A percentile compares a stretch with the other conserved stretches of the same genome.
phyloP scores from a whole-genome alignment of 1,140 invertebrate species.

The Ptiloglossa arizonensis region DNA sequence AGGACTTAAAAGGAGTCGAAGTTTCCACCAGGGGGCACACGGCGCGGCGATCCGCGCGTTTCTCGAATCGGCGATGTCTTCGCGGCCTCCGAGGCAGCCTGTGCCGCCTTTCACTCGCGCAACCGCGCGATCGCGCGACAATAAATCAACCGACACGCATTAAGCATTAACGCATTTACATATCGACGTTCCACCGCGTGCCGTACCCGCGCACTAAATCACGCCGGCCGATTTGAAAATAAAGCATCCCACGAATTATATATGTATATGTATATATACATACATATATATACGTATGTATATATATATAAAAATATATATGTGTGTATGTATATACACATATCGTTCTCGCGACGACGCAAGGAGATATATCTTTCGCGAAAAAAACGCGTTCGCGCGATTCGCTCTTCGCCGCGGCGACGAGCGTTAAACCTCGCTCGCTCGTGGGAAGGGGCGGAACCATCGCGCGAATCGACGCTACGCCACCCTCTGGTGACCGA shows the following conservation, averaged over 20 bases:
- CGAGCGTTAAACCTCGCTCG: no score
- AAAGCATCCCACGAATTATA: slow-evolving; percentile 24
- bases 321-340: no score
- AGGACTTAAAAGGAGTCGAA: no score
- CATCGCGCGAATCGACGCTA: no score
- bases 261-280: no score
- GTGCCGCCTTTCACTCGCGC: slow-evolving; percentile 47
- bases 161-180: slow-evolving; percentile 61
- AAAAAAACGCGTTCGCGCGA: no score
- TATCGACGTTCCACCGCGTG: slow-evolving; percentile 51
- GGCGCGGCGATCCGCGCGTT: slow-evolving; percentile 4
- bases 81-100: neutral
- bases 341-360: neutral
- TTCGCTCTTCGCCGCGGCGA: no score
- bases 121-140: slow-evolving; percentile 25
- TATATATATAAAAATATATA: no score
- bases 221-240: slow-evolving; percentile 32
- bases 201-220: slow-evolving; percentile 30
- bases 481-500: no score
- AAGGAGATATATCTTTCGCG: neutral
- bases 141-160: slow-evolving; percentile 61
- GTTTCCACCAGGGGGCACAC: no score
- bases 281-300: no score
- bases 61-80: neutral
- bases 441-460: no score